Evolutionary conservation across 2,113 vertebrate genomes (phyloP), one percentile per base, ranked within the genome.

Genomic region (Lepisosteus osseus): DNA sequence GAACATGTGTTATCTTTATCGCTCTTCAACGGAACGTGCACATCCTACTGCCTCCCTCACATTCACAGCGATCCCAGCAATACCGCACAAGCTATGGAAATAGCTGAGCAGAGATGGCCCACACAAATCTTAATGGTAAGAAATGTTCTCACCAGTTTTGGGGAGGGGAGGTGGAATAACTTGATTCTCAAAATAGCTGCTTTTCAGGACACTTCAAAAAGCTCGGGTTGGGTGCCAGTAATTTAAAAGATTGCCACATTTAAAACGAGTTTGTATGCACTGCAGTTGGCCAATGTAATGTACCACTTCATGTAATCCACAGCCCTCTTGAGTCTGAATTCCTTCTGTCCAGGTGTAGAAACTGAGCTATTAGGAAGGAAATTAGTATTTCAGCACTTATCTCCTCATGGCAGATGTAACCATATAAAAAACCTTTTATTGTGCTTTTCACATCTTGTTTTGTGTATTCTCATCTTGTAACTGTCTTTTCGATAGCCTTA

Each of bases 91-190:
- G 29, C 29, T 57, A 43, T 40, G 57, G 61, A 68, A 70, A 73
- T 73, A 75, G 55, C 68, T 69, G 41, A 62, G 69, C 65, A 15
- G 44, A 61, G 9, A 65, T 57, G 41, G 67, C 73, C 73, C 73
- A 65, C 2, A 68, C 72, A 69, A 8, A 55, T 68, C 70, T 69
- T 40, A 67, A 76, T 74, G 65, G 43, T 72, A 74, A 59, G 70
- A 5, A n/a, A 70, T 65, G 72, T 72, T 29, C 29, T 29, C 29
- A 29, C 29, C 29, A 29, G 29, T 29, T 29, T 2, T 29, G 29
- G 29, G 29, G 29, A 29, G 29, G 29, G 29, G 29, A 29, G 29
- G 29, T 1, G 29, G 29, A 29, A 29, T 29, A 29, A 29, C 29
- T 29, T 29, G 29, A 29, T 29, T 29, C 40, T 8, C 7, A 12